Conservation (phyloP, 1,140 invertebrate species). For the Drosophila ficusphila region DNA sequence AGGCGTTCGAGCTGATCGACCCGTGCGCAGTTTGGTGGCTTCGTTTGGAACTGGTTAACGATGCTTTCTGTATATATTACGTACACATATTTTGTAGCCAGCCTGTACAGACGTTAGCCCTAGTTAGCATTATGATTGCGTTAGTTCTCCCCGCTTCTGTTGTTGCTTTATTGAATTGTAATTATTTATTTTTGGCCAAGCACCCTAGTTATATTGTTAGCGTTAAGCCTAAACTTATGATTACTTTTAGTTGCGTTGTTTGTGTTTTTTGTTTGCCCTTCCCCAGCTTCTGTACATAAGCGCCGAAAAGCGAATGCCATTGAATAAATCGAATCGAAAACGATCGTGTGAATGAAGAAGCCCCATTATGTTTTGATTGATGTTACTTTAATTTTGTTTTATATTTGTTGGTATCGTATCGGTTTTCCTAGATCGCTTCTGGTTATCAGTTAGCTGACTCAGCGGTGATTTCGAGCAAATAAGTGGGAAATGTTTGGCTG, state of each 20-base stretch:
- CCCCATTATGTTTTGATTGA: conserved; percentile 24
- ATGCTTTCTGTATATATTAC: conserved; percentile 36
- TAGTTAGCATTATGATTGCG: conserved; percentile 31
- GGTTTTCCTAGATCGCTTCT: conserved; percentile 2
- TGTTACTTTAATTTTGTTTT: too few species aligned
- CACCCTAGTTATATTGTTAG: conserved; percentile 31
- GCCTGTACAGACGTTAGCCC: conserved; percentile 14
- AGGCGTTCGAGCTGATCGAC: conserved; percentile 3
- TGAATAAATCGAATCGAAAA: conserved; percentile 70
- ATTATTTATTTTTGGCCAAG: conserved; percentile 49
- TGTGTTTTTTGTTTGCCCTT: conserved; percentile 29
- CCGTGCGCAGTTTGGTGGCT: conserved; percentile 40
- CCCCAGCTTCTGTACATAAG: conserved; percentile 59
- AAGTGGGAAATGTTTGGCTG: conserved; percentile 28
- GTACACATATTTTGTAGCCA: conserved; percentile 22
- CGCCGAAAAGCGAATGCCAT: conserved; percentile 57
- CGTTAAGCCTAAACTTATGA: conserved; percentile 36
- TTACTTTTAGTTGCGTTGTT: conserved; percentile 34
- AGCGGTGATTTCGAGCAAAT: conserved; percentile 10
- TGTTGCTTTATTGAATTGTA: conserved; percentile 42
- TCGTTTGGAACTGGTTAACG: conserved; percentile 33
- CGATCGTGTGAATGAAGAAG: conserved; percentile 3
- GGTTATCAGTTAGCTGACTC: conserved; percentile 34
- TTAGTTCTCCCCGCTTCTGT: conserved; percentile 8
- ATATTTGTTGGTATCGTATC: neutral